Evolutionary conservation across 1,140 invertebrate genomes (phyloP).

Genomic region (Solen grandis): DNA sequence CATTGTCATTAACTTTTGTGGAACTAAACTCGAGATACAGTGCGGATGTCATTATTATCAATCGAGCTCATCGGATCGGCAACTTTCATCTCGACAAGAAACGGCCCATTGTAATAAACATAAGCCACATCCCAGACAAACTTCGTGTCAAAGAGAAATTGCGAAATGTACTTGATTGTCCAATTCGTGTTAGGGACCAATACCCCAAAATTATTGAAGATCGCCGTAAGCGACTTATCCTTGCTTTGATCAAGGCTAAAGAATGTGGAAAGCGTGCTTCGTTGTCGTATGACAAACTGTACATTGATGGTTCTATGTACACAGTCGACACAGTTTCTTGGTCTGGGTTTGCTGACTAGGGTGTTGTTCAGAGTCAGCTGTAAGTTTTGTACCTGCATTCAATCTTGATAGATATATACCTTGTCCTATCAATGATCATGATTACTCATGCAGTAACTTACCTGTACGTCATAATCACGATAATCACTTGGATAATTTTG

Average conservation of each 20-base stretch:
- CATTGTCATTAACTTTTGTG: not conserved
- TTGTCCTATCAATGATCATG: too few relatives aligned
- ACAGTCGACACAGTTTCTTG: too few relatives aligned
- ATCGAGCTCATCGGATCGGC: conserved; percentile 5
- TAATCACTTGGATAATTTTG: too few relatives aligned
- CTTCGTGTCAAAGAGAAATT: not conserved
- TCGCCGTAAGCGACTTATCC: not conserved
- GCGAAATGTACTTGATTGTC: not conserved
- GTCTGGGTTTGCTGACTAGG: too few relatives aligned
- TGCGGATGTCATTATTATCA: not conserved
- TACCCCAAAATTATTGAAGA: conserved; percentile 7
- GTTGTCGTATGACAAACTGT: conserved; percentile 14
- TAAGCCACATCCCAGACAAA: conserved; percentile 1
- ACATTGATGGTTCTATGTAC: too few relatives aligned
- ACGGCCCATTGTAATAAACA: conserved; percentile 7
- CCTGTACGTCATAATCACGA: too few relatives aligned
- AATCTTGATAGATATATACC: too few relatives aligned
- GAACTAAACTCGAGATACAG: not conserved
- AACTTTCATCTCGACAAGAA: not conserved
- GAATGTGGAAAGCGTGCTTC: not conserved
- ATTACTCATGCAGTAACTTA: too few relatives aligned
- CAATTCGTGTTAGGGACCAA: not conserved
- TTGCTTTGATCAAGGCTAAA: conserved; percentile 1
- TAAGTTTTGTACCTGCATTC: too few relatives aligned
- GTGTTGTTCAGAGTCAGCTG: too few relatives aligned